Base-by-base conservation (phyloP, 2,113 vertebrate species). In the Semicossyphus pulcher region DNA sequence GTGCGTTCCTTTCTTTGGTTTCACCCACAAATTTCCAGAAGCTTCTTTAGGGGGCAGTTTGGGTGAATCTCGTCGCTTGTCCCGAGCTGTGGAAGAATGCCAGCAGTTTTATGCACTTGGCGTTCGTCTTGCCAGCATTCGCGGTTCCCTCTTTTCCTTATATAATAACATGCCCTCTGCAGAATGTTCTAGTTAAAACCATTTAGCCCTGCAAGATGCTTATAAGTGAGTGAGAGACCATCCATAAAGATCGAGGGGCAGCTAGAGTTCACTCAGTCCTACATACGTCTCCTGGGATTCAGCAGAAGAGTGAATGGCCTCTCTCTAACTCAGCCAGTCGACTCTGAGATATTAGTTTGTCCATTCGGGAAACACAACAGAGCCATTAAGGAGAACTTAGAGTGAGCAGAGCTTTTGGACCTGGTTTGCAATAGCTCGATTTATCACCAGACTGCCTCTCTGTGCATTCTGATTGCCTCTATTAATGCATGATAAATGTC, bases 211-310 rank as follows among this genome's bases (percentile, higher is more conserved):
- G 48, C 28, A 10, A 78, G 47, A 44, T 62, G 42, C 73, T 57
- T 61, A 71, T 42, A 53, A 62, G 64, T 47, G 18, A 32, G 32
- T 37, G 15, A 21, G 51, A 69, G 11, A 1, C 9, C 15, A 8
- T 64, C 56, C 51, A 78, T 44, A 34, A 60, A 64, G 39, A n/a
- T 28, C 34, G 34, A 47, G 18, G 51, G 41, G 16, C 45, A 20
- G 48, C 12, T 12, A 21, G 34, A 54, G 75, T 67, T 81, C 54
- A 64, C 42, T 74, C 63, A 25, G 65, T 64, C 5, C 48, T 47
- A n/a, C 18, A 15, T 20, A n/a, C 29, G 14, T 52, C 37, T 39
- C 41, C 20, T 29, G 68, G 39, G 63, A 73, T 39, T 21, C 53
- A 31, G 59, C 65, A 67, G 74, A 54, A 62, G 28, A 53, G 7